Base-by-base conservation (phyloP, 2,888 invertebrate genomes). In the Pandemis corylana region DNA sequence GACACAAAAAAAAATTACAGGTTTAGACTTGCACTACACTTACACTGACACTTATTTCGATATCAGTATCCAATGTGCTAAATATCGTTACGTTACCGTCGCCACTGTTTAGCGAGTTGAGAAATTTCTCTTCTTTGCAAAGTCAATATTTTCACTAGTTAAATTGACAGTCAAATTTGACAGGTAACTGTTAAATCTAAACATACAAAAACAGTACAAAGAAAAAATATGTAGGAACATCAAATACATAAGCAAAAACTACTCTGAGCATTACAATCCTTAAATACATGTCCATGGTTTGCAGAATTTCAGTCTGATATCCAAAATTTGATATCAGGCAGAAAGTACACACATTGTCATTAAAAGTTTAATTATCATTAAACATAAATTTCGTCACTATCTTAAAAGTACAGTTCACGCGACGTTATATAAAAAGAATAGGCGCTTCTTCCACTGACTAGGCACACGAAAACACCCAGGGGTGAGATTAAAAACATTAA, bases 41-140 rank as follows among this genome's bases (percentile, higher is more conserved):
- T 36, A 36, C 2, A 12, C 9, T 65, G 65, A 49, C 46, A 36
- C 65, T n/a, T 13, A 65, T 65, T 49, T 65, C 5, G 10, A 28
- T 49, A 49, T 13, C 15, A 63, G n/a, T 41, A n/a, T 59, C 49
- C 6, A 51, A 70, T 44, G 74, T 74, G 69, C 61, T 74, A 74
- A 73, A 61, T 69, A 65, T 36, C n/a, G 69, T 65, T 66, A 65
- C 65, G 74, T 10, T 72, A 44, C 53, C 53, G 67, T 68, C 51
- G 13, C 13, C 20, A 68, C 36, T 65, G 42, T 65, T 69, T 69
- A 74, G 69, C 69, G 61, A 61, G 64, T 66, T 59, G 44, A 61
- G 51, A 51, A 74, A 65, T 74, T 74, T 74, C 73, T 56, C 73
- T 42, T 51, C 42, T 68, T 65, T 66, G 51, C 36, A 49, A 1